phyloP scores from a whole-genome alignment of 2,797 vertebrate species.

The Poecilia picta region DNA sequence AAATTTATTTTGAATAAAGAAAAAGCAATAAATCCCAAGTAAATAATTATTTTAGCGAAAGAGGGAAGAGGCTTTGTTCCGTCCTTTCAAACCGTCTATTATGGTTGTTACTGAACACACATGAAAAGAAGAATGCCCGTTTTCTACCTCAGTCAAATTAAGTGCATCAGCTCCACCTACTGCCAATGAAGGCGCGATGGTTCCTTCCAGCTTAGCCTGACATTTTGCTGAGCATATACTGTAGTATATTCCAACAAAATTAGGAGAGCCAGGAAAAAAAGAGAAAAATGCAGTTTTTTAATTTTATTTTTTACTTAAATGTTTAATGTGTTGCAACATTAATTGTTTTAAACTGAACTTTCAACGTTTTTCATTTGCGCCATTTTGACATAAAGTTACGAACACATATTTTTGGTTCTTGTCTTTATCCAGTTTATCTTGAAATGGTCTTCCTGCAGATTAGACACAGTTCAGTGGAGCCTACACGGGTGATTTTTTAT shows the following conservation, averaged over 20 bases:
- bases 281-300: not conserved
- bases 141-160: constrained; percentile 1
- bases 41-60: not conserved
- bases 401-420: too few relatives aligned
- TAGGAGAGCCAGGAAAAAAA: not conserved
- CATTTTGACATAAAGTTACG: too few relatives aligned
- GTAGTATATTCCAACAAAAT: not conserved
- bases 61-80: not conserved
- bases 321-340: not conserved
- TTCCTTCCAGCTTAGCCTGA: not conserved
- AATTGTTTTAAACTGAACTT: not conserved
- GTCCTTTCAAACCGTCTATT: constrained; percentile 8
- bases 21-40: not conserved
- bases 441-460: too few relatives aligned
- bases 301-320: not conserved
- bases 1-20: not conserved
- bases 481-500: too few relatives aligned
- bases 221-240: not conserved
- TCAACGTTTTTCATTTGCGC: too few relatives aligned
- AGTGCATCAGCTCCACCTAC: constrained; percentile 61
- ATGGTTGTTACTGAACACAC: constrained; percentile 18
- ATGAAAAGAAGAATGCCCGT: not conserved
- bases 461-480: too few relatives aligned
- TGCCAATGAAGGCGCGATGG: constrained; percentile 13
- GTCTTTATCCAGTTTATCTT: too few relatives aligned